Percentiles rank a stretch among this genome's conserved stretches.
Evolutionary conservation across 2,113 vertebrate species (phyloP).

Genomic region (Ictalurus punctatus): DNA sequence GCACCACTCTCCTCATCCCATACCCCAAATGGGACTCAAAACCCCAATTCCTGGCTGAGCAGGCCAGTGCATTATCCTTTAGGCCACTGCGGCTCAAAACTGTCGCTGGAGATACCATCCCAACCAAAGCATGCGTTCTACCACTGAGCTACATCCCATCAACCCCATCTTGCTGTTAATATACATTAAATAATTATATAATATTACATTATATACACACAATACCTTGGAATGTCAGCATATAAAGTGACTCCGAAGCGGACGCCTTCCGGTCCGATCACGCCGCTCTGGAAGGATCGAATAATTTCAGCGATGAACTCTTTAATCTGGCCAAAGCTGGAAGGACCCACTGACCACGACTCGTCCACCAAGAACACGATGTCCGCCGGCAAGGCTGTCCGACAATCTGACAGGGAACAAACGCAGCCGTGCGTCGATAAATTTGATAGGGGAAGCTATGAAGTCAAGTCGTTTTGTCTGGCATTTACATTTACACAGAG

Average conservation of each 20-base stretch:
- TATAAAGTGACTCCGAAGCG: slow-evolving; percentile 82
- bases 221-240: slow-evolving; percentile 76
- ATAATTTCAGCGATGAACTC: slow-evolving; percentile 74
- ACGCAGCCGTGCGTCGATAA: not conserved
- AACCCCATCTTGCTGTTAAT: not conserved
- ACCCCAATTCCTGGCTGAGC: slow-evolving; percentile 55
- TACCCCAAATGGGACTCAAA: not conserved
- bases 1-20: not conserved
- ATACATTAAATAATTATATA: not conserved
- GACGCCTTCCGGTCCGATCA: slow-evolving; percentile 72
- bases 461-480: not conserved
- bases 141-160: not conserved
- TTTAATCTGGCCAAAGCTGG: slow-evolving; percentile 70
- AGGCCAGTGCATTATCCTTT: slow-evolving; percentile 79
- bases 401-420: slow-evolving; percentile 73
- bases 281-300: slow-evolving; percentile 67
- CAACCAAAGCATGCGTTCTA: too few relatives aligned
- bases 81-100: slow-evolving; percentile 73
- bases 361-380: slow-evolving; percentile 84
- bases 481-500: not conserved
- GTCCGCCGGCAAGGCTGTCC: slow-evolving; percentile 75
- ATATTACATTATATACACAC: too few relatives aligned
- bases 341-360: slow-evolving; percentile 68
- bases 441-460: not conserved
- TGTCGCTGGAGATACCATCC: not conserved